Percentiles rank a stretch among this genome's conserved stretches.
phyloP scores from a whole-genome alignment of 2,797 vertebrate species.

The Loriculus beryllinus region DNA sequence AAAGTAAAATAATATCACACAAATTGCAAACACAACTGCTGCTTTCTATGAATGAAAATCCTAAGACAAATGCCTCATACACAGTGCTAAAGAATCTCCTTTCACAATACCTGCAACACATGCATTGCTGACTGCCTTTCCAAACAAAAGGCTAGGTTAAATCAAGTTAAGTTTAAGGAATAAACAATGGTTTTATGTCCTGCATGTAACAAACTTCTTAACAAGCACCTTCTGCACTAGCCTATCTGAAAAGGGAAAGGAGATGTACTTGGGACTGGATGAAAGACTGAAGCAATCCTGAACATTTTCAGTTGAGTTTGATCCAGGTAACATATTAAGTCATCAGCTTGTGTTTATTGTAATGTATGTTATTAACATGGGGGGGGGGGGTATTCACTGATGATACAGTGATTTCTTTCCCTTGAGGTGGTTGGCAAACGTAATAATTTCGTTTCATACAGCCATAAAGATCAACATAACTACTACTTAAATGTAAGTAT shows the following conservation, averaged over 20 bases:
- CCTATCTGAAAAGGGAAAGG: neutral
- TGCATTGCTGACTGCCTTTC: neutral
- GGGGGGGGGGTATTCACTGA: neutral
- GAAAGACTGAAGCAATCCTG: neutral
- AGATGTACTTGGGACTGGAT: neutral
- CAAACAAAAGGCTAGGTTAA: neutral
- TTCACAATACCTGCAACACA: neutral
- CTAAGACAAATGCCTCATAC: neutral
- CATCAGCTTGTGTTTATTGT: neutral
- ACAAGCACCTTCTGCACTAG: neutral
- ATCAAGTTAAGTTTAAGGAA: neutral
- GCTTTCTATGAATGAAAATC: neutral
- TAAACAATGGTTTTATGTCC: neutral
- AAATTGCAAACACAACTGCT: neutral
- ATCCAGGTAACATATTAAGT: neutral
- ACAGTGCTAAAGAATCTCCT: neutral
- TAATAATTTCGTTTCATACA: neutral
- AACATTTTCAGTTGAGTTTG: neutral
- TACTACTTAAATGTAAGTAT: neutral
- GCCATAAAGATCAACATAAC: neutral
- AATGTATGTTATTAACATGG: neutral
- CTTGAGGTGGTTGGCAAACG: neutral
- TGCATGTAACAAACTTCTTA: neutral
- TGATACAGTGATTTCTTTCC: neutral
- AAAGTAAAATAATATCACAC: neutral